Evolutionary conservation across 2,113 vertebrate genomes (phyloP).

Genomic region (Nothoprocta pentlandii): DNA sequence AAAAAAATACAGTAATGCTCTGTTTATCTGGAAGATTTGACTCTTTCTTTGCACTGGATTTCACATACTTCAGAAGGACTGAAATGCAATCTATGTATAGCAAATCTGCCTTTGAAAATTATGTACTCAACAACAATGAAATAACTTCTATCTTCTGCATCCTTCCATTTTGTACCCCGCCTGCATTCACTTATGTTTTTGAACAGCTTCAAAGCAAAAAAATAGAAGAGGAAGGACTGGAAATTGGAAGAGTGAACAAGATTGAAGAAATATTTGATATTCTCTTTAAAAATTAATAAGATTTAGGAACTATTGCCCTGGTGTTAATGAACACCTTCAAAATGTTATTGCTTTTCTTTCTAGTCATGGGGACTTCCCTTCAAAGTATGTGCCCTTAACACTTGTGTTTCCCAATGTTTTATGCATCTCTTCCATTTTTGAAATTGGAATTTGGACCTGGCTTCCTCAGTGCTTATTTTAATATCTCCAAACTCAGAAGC

Average conservation of each 20-base stretch:
- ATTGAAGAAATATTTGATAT: neutral
- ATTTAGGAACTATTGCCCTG: neutral
- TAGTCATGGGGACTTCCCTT: neutral
- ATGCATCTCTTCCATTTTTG: neutral
- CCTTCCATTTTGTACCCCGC: neutral
- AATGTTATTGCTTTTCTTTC: neutral
- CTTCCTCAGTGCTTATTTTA: neutral
- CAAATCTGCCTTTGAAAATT: neutral
- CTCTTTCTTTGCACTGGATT: neutral
- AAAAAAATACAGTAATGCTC: neutral
- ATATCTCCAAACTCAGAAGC: neutral
- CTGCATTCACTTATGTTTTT: neutral
- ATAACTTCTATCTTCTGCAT: neutral
- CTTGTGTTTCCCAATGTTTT: neutral
- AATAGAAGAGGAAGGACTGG: neutral
- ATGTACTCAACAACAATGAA: neutral
- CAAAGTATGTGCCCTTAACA: neutral
- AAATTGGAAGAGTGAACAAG: neutral
- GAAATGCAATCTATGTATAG: neutral
- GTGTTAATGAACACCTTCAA: neutral
- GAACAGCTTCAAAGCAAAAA: neutral
- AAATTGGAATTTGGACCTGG: neutral
- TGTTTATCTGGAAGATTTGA: neutral
- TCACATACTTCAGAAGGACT: neutral
- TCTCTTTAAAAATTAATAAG: neutral